phyloP scores from a whole-genome alignment of 2,797 vertebrate genomes.

The Poeciliopsis presidionis region DNA sequence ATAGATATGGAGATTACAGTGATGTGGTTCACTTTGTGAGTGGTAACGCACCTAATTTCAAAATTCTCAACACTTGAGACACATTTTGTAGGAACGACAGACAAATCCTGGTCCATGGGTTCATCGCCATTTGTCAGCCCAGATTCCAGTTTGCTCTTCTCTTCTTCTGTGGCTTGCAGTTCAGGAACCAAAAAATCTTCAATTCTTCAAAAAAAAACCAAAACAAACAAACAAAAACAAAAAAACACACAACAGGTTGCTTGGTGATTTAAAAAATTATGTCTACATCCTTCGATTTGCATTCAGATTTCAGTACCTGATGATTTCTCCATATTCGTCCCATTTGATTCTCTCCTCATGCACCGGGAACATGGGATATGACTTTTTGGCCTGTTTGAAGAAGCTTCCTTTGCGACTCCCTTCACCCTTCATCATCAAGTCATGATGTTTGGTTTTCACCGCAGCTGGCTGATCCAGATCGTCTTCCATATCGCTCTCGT shows the following conservation, averaged over 20 bases:
- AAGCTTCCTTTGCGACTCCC: slow-evolving; percentile 96
- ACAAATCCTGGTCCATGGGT: slow-evolving; percentile 97
- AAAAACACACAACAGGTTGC: background rate
- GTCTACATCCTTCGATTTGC: background rate
- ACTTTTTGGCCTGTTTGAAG: slow-evolving; percentile 99
- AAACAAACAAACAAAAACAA: no score
- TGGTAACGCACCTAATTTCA: slow-evolving; percentile 92
- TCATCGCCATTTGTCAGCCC: slow-evolving; percentile 96
- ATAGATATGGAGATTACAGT: background rate
- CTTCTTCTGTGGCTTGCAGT: slow-evolving; percentile 96
- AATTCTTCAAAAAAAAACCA: slow-evolving; percentile 78
- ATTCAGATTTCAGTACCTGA: slow-evolving; percentile 82
- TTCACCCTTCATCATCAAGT: slow-evolving; percentile 99
- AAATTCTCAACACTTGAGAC: slow-evolving; percentile 90
- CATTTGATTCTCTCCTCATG: slow-evolving; percentile 98
- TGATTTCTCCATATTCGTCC: slow-evolving; percentile 99
- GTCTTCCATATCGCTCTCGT: slow-evolving; percentile 95
- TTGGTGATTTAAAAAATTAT: background rate
- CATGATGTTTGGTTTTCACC: slow-evolving; percentile 93
- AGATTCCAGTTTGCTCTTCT: slow-evolving; percentile 95
- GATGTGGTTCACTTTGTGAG: background rate
- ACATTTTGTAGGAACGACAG: slow-evolving; percentile 97
- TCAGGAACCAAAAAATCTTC: slow-evolving; percentile 99
- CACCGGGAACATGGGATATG: slow-evolving; percentile 97
- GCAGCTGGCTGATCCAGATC: slow-evolving; percentile 91